A percentile compares a stretch with the other conserved stretches of the same genome.
Conservation (phyloP, 2,113 vertebrate genomes). For the Podilymbus podiceps region DNA sequence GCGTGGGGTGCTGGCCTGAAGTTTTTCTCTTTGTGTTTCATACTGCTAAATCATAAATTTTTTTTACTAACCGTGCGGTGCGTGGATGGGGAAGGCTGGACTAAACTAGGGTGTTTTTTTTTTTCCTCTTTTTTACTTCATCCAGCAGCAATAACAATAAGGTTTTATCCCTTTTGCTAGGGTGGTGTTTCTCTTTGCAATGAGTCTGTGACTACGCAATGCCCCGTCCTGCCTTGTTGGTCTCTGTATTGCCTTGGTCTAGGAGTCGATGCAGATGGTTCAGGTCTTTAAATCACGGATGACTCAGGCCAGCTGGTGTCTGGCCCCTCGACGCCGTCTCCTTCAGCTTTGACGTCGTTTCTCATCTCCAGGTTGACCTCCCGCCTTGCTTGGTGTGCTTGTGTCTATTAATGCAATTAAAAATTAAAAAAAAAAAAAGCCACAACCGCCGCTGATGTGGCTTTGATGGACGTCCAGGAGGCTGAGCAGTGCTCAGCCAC, state of each 20-base stretch:
- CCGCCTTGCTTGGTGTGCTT: neutral
- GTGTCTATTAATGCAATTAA: neutral
- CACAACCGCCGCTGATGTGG: accelerated
- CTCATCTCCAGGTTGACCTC: neutral
- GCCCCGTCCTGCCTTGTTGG: neutral
- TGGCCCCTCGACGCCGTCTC: neutral
- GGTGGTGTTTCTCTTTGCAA: neutral
- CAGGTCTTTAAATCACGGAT: neutral
- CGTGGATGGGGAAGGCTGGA: neutral
- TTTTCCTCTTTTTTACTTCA: no score
- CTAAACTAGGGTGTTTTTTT: neutral
- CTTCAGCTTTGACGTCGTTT: neutral
- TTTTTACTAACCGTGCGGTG: neutral
- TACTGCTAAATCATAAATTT: neutral
- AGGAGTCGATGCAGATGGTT: neutral
- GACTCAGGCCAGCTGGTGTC: neutral
- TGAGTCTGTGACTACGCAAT: accelerated
- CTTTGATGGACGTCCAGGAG: neutral
- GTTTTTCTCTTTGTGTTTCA: neutral
- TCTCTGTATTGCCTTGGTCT: neutral
- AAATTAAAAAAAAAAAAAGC: neutral
- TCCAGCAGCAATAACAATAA: neutral
- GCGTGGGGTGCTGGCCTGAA: neutral
- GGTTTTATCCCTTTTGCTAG: neutral
- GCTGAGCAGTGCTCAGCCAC: neutral